Conservation (phyloP, 2,113 vertebrate genomes). For the Protomyctophum bolini region DNA sequence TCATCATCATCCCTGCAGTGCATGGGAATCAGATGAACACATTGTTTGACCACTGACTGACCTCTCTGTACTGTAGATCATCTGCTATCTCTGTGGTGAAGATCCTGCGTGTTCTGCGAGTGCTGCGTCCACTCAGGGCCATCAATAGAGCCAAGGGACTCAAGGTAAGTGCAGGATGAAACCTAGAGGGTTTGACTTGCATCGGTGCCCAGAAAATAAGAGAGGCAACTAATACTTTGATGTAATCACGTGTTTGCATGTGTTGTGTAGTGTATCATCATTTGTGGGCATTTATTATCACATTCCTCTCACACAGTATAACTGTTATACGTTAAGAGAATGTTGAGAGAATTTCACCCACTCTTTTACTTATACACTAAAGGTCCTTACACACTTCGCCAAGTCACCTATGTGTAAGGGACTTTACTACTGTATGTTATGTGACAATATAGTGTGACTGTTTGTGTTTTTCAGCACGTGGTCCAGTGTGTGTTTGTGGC, state of each 20-base stretch:
- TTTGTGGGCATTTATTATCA: too few species aligned
- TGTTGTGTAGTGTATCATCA: too few species aligned
- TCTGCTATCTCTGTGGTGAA: conserved; percentile 98
- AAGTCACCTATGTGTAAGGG: too few species aligned
- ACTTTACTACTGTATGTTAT: too few species aligned
- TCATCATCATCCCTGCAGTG: too few species aligned
- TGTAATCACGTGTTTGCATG: background rate
- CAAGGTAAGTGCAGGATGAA: conserved; percentile 80
- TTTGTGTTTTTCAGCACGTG: conserved; percentile 84
- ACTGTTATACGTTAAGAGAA: too few species aligned
- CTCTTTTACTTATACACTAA: too few species aligned
- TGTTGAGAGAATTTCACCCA: too few species aligned
- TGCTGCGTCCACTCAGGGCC: conserved; percentile 93
- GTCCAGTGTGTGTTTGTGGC: conserved; percentile 99
- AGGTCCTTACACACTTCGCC: too few species aligned
- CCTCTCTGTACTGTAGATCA: conserved; percentile 80
- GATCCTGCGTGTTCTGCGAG: conserved; percentile 94
- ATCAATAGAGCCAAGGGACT: conserved; percentile 99
- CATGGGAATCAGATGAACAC: too few species aligned
- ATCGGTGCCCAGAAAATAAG: background rate
- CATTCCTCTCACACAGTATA: too few species aligned
- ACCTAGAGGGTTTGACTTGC: background rate
- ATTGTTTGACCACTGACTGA: background rate
- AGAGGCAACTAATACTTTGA: too few species aligned
- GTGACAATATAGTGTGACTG: background rate